Evolutionary conservation across 2,888 invertebrate genomes (phyloP), one percentile per base, ranked within the genome.

Genomic region (Pilophorus perplexus): DNA sequence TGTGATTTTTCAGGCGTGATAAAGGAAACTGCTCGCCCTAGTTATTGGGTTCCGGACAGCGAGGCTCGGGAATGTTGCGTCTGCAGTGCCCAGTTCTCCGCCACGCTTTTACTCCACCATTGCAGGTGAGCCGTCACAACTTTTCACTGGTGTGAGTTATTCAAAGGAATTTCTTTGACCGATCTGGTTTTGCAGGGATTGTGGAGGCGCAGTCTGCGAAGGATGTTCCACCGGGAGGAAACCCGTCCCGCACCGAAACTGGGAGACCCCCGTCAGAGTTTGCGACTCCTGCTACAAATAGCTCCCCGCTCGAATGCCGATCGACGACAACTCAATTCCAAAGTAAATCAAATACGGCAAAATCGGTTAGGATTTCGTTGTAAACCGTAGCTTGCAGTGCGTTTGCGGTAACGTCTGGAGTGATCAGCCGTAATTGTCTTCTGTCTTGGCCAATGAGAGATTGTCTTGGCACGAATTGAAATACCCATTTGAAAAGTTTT

Each of bases 21-120:
- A 50, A 90, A 89, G 76, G 88, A 88, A 71, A 81, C 85, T 3
- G 88, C 85, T 3, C 79, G 89, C 38, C 90, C 90, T 0, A 78
- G 83, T 0, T 91, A 91, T 76, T 91, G 91, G 91, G 83, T 85
- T 28, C 88, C 90, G 0, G 90, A 91, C 76, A 80, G 80, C 3
- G 84, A 88, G 73, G 84, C 88, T 57, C 80, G 79, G 18, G 76
- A 78, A 64, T 91, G 91, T 75, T 79, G 78, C 68, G 82, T 86
- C 10, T 91, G 91, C 75, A 77, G 81, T 23, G 75, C 77, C 25
- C 76, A 77, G 22, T 90, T 90, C 75, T 70, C 74, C 8, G 69
- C 69, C 2, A 54, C 68, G 3, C 27, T 67, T 22, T 25, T 69
- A 14, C 76, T 79, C 1, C 88, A 88, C 76, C 88, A 88, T 77